Base-by-base conservation (phyloP, 2,888 invertebrate genomes). In the Diplolepis rosae region DNA sequence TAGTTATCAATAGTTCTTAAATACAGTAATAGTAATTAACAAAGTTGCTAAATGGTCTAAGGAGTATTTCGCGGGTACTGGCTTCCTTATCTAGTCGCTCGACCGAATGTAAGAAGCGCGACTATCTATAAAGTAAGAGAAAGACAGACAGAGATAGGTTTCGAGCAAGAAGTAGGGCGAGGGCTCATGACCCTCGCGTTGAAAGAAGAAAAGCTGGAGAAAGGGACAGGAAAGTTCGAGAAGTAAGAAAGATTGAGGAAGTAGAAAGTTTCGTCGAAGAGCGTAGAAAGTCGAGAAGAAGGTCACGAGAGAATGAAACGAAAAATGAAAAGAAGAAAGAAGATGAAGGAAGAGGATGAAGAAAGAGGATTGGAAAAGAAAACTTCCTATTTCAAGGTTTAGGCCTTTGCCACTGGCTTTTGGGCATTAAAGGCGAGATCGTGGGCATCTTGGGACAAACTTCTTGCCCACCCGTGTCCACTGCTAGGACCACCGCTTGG, bases 341-440 rank as follows among this genome's bases (percentile, higher is more conserved):
- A 51, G 65, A 70, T 54, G 56, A 67, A 71, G 50, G 71, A 70
- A 39, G 45, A 67, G n/a, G n/a, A 50, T 32, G 66, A 68, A 65
- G 22, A n/a, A n/a, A n/a, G n/a, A n/a, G n/a, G n/a, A n/a, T n/a
- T n/a, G n/a, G 72, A 71, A 67, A 66, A 22, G 42, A 76, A 65
- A 74, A 77, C 39, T 77, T 80, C 79, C 77, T 77, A 79, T 68
- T 75, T 67, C 52, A 70, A n/a, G 71, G 71, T 71, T 80, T 87
- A 82, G 72, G 82, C 76, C 76, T 85, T 81, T 82, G 89, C 89
- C 82, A 90, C 90, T 78, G 93, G 93, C 88, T 93, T 92, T 89
- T 96, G 95, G 78, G 93, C 95, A 79, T 93, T 92, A 90, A 95
- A 96, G 75, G 95, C 96, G 86, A 95, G 89, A 83, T 93, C 93